phyloP scores from a whole-genome alignment of 2,888 invertebrate genomes.

The Acanthococcus lagerstroemiae region DNA sequence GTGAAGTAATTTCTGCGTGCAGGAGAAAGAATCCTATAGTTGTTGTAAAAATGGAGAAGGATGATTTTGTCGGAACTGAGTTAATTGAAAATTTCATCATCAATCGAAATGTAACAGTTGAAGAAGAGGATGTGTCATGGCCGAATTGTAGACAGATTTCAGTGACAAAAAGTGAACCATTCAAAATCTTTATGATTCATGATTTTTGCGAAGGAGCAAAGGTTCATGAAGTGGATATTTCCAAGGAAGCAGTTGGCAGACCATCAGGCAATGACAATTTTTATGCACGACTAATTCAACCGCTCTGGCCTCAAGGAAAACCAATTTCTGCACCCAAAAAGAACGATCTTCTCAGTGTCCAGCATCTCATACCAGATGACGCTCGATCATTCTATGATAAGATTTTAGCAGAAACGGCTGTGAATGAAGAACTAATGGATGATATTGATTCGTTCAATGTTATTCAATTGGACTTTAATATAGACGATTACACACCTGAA shows the following conservation, averaged over 20 bases:
- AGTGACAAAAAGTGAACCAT: not conserved
- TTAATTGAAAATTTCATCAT: slow-evolving; percentile 12
- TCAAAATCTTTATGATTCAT: not conserved
- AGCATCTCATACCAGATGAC: not conserved
- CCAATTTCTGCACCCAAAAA: not conserved
- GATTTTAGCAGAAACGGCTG: not conserved
- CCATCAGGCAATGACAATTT: not conserved
- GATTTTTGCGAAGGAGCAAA: not conserved
- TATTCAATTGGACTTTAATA: not conserved
- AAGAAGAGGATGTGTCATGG: not conserved
- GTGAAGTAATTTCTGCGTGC: not conserved
- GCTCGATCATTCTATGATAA: not conserved
- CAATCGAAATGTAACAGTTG: slow-evolving; percentile 5
- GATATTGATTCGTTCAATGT: not conserved
- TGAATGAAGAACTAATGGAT: too few relatives aligned
- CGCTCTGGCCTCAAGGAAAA: not conserved
- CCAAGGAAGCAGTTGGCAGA: not conserved
- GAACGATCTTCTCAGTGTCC: not conserved
- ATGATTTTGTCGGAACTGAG: slow-evolving; percentile 12
- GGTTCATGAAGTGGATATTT: not conserved
- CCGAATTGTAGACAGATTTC: not conserved
- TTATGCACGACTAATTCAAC: not conserved
- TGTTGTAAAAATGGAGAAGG: slow-evolving; percentile 32
- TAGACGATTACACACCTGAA: too few relatives aligned
- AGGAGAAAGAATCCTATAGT: not conserved